Base-by-base conservation (phyloP, 2,113 vertebrate species). In the Antidorcas marsupialis region DNA sequence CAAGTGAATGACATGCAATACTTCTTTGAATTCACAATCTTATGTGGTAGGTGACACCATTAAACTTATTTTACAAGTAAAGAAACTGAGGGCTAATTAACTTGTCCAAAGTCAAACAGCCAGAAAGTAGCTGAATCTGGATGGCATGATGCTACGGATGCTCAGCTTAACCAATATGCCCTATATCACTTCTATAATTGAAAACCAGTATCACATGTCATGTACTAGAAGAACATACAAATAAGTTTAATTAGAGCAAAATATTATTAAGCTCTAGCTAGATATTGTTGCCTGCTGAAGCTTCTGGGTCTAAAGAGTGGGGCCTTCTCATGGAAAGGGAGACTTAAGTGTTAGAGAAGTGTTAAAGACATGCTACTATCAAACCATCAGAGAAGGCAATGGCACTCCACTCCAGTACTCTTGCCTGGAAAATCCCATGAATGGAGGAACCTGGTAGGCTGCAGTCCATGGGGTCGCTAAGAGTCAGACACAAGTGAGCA, bases 1-100 rank as follows among this genome's bases (percentile, higher is more conserved):
- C 60, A 60, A 89, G 33, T 89, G 33, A 45, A 50, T 50, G 10
- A 57, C 62, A 85, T 45, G 23, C 45, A 95, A 12, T 52, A 74
- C 53, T 59, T 93, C 27, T n/a, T 47, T 67, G 76, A 74, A 57
- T 88, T 59, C 19, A 85, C 15, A 94, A 62, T 25, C 8, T 53
- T 53, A 64, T 67, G 19, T 79, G 47, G 30, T 53, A 71, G 55
- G 39, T 78, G 64, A 36, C 52, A 19, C 17, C 11, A 83, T 92
- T 43, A 83, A 92, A 33, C 47, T 52, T 92, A 28, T 84, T 87
- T 87, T 85, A 82, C 59, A 90, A 47, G 12, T 64, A n/a, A 87
- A n/a, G 43, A 79, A 96, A 89, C n/a, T 30, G n/a, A 74, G 4
- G 3, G 25, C 79, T 74, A 62, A 62, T 15, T 55, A 47, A 87